Evolutionary conservation across 30 jellyfish, hydroid and myxozoan genomes (phyloP).

Genomic region (Chrysaora quinquecirrha): DNA sequence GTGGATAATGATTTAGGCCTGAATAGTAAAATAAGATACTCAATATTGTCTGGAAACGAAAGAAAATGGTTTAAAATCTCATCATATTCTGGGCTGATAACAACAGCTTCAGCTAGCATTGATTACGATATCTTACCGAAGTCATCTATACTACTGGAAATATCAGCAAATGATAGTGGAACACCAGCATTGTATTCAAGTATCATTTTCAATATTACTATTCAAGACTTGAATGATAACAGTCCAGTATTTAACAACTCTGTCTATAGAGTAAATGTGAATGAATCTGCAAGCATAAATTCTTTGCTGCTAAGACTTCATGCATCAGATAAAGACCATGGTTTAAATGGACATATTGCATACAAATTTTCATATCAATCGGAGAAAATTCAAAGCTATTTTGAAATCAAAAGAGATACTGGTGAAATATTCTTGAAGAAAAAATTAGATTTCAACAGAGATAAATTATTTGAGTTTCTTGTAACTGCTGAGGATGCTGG

Average conservation of each 20-base stretch:
- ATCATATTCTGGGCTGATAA: constrained; percentile 43
- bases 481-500: constrained; percentile 57
- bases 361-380: constrained; percentile 28
- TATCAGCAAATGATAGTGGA: constrained; percentile 65
- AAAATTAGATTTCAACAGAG: constrained; percentile 8
- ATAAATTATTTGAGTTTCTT: constrained; percentile 21
- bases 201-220: constrained; percentile 17
- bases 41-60: constrained; percentile 36
- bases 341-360: constrained; percentile 36
- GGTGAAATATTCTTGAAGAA: constrained; percentile 23
- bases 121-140: constrained; percentile 40
- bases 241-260: constrained; percentile 63
- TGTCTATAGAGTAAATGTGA: constrained; percentile 13
- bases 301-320: constrained; percentile 10
- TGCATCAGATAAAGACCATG: constrained; percentile 57
- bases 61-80: constrained; percentile 55
- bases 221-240: constrained; percentile 81
- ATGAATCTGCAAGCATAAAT: constrained; percentile 32
- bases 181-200: constrained; percentile 43
- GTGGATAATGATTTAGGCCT: constrained; percentile 56
- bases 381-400: not conserved
- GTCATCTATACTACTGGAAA: constrained; percentile 17
- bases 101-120: constrained; percentile 53
- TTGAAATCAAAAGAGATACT: not conserved
- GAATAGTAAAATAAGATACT: constrained; percentile 29